Evolutionary conservation across 2,113 vertebrate species (phyloP).

Genomic region (Neopipo cinnamomea): DNA sequence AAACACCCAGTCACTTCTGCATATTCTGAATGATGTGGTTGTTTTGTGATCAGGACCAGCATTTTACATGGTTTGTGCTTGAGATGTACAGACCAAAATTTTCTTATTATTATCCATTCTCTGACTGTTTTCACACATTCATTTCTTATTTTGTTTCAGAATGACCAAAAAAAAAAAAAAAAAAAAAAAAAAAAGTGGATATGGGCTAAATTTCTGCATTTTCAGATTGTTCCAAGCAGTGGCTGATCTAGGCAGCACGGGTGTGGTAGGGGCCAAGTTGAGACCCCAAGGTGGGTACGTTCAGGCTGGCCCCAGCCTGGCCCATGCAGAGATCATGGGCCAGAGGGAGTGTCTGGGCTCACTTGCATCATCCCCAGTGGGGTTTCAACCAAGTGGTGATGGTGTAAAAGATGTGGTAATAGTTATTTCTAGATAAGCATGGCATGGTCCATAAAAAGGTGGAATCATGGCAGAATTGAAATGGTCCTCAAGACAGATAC

Average conservation of each 20-base stretch:
- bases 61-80: background rate
- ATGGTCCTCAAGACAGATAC: background rate
- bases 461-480: background rate
- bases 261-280: too few relatives aligned
- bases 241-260: background rate
- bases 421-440: background rate
- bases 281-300: rapidly evolving
- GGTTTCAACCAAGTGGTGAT: background rate
- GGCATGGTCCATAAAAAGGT: background rate
- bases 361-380: background rate
- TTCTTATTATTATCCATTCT: background rate
- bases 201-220: background rate
- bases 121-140: background rate
- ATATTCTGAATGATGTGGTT: background rate
- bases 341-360: rapidly evolving
- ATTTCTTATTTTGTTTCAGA: background rate
- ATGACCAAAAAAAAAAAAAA: too few relatives aligned
- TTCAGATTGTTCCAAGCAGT: background rate
- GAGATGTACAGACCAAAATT: background rate
- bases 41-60: background rate
- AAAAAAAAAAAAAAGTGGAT: too few relatives aligned
- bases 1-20: background rate
- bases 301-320: background rate
- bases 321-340: rapidly evolving
- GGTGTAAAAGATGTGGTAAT: background rate